phyloP scores from a whole-genome alignment of 2,113 vertebrate species.

The Dicrurus megarhynchus region DNA sequence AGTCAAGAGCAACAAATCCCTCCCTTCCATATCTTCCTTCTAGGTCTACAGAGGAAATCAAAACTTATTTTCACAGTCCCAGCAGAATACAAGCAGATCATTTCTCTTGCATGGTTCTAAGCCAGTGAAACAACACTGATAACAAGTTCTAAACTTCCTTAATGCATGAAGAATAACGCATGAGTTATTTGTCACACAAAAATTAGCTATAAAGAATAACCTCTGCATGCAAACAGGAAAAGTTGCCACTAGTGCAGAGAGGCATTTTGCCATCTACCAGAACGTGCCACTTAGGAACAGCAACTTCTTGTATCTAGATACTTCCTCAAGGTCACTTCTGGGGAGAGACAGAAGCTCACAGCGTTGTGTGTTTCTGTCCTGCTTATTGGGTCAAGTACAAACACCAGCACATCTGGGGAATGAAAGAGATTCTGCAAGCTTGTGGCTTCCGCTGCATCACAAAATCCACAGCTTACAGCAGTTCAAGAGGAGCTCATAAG shows the following conservation, averaged over 20 bases:
- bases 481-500: neutral
- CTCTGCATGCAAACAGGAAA: neutral
- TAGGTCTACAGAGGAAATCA: neutral
- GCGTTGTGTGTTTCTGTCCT: neutral
- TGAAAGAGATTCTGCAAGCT: neutral
- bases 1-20: neutral
- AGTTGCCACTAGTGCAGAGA: neutral
- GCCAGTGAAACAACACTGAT: neutral
- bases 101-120: neutral
- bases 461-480: neutral
- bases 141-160: neutral
- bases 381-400: neutral
- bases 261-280: neutral
- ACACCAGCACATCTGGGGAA: fast-evolving
- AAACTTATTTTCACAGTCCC: neutral
- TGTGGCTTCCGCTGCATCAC: neutral
- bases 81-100: neutral
- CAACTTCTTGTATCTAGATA: neutral
- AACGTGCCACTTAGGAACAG: neutral
- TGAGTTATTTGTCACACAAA: neutral
- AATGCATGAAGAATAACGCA: neutral
- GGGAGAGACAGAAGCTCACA: neutral
- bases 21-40: neutral
- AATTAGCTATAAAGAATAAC: neutral
- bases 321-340: neutral